Evolutionary conservation across 2,113 vertebrate genomes (phyloP).

Genomic region (Pelmatolapia mariae): DNA sequence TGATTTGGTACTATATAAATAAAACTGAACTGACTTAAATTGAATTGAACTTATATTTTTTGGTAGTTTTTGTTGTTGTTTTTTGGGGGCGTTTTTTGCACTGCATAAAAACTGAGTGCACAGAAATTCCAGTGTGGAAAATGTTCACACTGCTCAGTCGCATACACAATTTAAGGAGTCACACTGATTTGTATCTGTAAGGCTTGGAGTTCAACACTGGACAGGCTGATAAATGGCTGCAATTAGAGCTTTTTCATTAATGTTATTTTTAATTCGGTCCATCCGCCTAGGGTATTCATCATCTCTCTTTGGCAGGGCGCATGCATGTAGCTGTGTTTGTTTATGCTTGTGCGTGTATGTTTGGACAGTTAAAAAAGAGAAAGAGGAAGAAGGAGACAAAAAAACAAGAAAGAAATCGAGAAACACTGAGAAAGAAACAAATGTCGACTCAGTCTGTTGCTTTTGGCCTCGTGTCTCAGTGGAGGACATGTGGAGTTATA

Average conservation of each 20-base stretch:
- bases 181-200: neutral
- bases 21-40: neutral
- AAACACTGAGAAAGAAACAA: neutral
- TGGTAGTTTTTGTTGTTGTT: neutral
- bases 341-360: neutral
- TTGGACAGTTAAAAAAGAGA: neutral
- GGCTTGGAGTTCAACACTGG: constrained; percentile 4
- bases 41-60: neutral
- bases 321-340: constrained; percentile 18
- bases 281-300: constrained; percentile 28
- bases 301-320: neutral
- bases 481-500: neutral
- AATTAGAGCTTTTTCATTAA: constrained; percentile 43
- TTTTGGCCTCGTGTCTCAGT: constrained; percentile 1
- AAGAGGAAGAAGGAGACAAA: neutral
- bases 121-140: neutral
- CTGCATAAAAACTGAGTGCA: neutral
- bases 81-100: neutral
- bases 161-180: neutral
- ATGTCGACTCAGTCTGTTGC: neutral
- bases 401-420: neutral
- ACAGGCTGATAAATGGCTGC: constrained; percentile 41
- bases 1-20: neutral
- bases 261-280: constrained; percentile 41
- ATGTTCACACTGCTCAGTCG: neutral